Evolutionary conservation across 2,113 vertebrate species (phyloP), one percentile per base, ranked within the genome.

Genomic region (Mohoua ochrocephala): DNA sequence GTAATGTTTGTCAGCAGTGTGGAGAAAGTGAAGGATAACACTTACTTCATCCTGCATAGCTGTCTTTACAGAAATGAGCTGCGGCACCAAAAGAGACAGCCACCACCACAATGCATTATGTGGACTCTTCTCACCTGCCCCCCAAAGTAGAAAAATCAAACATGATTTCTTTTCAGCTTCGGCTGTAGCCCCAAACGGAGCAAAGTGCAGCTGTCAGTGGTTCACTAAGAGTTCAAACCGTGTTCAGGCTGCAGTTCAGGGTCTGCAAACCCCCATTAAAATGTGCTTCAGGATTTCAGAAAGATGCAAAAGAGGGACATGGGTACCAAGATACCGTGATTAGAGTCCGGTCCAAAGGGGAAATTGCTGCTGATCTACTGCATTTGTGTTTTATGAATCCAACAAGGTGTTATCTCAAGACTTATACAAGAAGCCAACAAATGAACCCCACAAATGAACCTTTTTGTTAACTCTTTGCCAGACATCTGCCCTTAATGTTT

Each of bases 61-160:
- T 94, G 2, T 88, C 76, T 96, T 54, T 73, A 61, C 93, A 87
- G 87, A 93, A 95, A 49, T n/a, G 50, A 92, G 54, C 69, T 39
- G 44, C 0, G 1, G 77, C 75, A 89, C 65, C 61, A 27, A 53
- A 79, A 75, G 68, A 94, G 64, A 19, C 68, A 84, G 17, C 57
- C 41, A 63, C 37, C 17, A 52, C 68, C 13, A 8, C 82, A 52
- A 64, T 37, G 35, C 28, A 12, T 61, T 85, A n/a, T 16, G 7
- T 71, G 74, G 23, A 22, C 35, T 75, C 33, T 68, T 69, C 22
- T 76, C 91, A 30, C 27, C 23, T 12, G 6, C 9, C n/a, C 69
- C 73, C n/a, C 42, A 84, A 89, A 87, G 41, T 17, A 88, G 95
- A 96, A 97, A 96, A 95, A 92, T 44, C 93, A 95, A 97, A 80